phyloP scores from a whole-genome alignment of 2,797 vertebrate species.

The Pipistrellus kuhlii region DNA sequence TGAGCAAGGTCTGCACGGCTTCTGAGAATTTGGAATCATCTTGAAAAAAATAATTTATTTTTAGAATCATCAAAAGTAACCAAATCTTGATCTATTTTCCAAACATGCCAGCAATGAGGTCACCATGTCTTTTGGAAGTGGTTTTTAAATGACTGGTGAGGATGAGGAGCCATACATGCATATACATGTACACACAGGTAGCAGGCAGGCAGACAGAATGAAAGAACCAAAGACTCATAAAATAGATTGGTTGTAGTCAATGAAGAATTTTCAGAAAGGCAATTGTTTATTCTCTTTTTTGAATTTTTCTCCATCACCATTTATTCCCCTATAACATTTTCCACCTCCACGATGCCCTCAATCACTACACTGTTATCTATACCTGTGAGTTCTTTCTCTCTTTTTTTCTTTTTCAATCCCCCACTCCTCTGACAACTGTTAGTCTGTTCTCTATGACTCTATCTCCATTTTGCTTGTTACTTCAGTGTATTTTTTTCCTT shows the following conservation, averaged over 20 bases:
- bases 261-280: slow-evolving; percentile 52
- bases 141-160: not conserved
- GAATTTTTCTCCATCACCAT: not conserved
- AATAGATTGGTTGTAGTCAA: not conserved
- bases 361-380: not conserved
- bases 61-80: slow-evolving; percentile 33
- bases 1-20: slow-evolving; percentile 94
- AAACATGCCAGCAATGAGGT: not conserved
- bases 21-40: slow-evolving; percentile 95
- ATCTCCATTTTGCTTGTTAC: not conserved
- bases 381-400: not conserved
- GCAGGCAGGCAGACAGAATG: not conserved
- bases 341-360: not conserved
- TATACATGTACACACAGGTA: not conserved
- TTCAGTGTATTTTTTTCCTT: not conserved
- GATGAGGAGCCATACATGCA: not conserved
- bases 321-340: not conserved
- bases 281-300: slow-evolving; percentile 1
- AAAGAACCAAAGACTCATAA: not conserved
- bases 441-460: not conserved
- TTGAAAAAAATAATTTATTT: slow-evolving; percentile 56
- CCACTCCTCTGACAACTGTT: not conserved
- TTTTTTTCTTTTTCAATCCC: not conserved
- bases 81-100: not conserved
- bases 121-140: not conserved